Base-by-base conservation (phyloP, 2,797 vertebrate species). In the Cyclopterus lumpus region DNA sequence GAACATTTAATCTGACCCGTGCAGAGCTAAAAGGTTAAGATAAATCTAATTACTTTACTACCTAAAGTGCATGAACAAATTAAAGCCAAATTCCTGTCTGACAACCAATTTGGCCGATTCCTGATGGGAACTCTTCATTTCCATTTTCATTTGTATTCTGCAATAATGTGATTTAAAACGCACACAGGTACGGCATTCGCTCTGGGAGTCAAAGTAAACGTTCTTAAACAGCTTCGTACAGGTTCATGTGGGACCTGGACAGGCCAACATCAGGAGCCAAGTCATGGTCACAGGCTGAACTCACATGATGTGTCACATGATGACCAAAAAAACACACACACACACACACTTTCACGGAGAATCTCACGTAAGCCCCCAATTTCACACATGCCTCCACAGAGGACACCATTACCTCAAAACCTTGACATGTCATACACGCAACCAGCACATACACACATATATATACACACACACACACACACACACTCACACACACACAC, bases 281-380 rank as follows among this genome's bases (percentile, higher is more conserved):
- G 84, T 78, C 82, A 68, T 18, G 79, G 90, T 90, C 92, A 89
- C 86, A 90, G 88, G 84, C 88, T 82, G 69, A 80, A 81, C 73
- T 91, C 89, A 88, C 87, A 90, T 90, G 91, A 87, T 65, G 61
- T 26, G 77, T 90, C 84, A 90, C 85, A 85, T 86, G 87, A n/a
- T 51, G 76, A 79, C 61, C 73, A 51, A 55, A 75, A 8, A 42
- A 22, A 24, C 46, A 46, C 32, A 57, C 30, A 53, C 24, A 6
- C 51, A 40, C 58, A 60, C 42, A 71, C 8, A 42, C n/a, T 81
- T 32, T 28, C 72, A 54, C 32, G 60, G 42, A 53, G 20, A 70
- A 71, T 65, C 61, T 76, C 81, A 79, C 32, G 4, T 74, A 69
- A 74, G 34, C n/a, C 34, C 40, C 28, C 7, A 18, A 28, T 80